phyloP scores from a whole-genome alignment of 1,140 invertebrate genomes.

The Ericerus pela region DNA sequence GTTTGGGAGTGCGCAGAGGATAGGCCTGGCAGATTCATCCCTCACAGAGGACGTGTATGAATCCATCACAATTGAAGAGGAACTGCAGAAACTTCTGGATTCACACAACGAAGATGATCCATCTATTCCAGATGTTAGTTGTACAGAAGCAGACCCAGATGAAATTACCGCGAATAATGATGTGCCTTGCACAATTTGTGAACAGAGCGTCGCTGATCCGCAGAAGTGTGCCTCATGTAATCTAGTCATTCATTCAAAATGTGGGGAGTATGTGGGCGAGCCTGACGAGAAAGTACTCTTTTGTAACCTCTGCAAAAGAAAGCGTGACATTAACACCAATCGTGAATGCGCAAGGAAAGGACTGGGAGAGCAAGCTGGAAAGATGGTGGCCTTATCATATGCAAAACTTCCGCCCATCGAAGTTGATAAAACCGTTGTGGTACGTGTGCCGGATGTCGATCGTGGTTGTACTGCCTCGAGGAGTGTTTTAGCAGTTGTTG shows the following conservation, averaged over 20 bases:
- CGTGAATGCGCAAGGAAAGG: slow-evolving; percentile 2
- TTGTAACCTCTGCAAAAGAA: not conserved
- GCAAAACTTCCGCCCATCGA: not conserved
- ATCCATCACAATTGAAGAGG: too few relatives aligned
- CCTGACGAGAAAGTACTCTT: not conserved
- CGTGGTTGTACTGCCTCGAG: too few relatives aligned
- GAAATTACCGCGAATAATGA: not conserved
- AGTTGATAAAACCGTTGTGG: not conserved
- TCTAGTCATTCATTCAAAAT: not conserved
- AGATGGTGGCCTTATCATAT: not conserved
- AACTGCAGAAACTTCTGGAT: too few relatives aligned
- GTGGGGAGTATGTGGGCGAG: not conserved
- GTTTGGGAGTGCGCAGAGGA: slow-evolving; percentile 20
- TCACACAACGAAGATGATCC: too few relatives aligned
- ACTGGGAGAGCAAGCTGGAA: slow-evolving; percentile 7
- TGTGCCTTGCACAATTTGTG: not conserved
- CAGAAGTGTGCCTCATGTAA: too few relatives aligned
- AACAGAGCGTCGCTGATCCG: not conserved
- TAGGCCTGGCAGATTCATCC: slow-evolving; percentile 7
- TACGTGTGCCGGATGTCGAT: not conserved
- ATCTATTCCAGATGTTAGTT: not conserved
- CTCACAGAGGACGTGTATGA: slow-evolving; percentile 1
- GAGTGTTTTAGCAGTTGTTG: too few relatives aligned
- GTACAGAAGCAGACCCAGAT: too few relatives aligned
- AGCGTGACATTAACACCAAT: not conserved